Evolutionary conservation across 2,113 vertebrate species (phyloP).

Genomic region (Lepidiolamprologus cunningtoni): DNA sequence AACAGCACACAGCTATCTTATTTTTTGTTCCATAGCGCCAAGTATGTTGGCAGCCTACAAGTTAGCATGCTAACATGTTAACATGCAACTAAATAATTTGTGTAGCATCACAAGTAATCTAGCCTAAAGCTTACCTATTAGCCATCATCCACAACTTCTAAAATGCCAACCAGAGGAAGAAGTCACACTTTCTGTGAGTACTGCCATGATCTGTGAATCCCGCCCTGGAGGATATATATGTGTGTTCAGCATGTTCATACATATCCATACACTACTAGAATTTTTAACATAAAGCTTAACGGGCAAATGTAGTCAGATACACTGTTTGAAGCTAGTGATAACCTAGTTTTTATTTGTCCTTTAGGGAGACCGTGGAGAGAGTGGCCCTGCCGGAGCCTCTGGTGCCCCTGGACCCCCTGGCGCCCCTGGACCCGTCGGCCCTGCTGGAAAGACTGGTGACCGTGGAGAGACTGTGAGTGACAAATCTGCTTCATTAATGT

Average conservation of each 20-base stretch:
- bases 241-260: not conserved
- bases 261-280: not conserved
- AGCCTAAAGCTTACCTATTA: not conserved
- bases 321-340: not conserved
- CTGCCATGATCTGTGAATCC: not conserved
- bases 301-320: not conserved
- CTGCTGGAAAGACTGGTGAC: constrained; percentile 93
- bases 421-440: constrained; percentile 88
- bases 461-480: constrained; percentile 92
- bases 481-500: not conserved
- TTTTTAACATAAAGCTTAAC: not conserved
- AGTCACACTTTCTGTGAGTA: not conserved
- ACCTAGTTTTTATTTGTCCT: not conserved
- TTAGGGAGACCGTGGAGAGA: constrained; percentile 94
- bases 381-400: constrained; percentile 78
- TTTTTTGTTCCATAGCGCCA: not conserved
- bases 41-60: not conserved
- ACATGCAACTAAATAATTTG: not conserved
- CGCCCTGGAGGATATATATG: not conserved
- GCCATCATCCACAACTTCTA: not conserved
- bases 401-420: constrained; percentile 93
- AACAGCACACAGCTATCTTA: not conserved
- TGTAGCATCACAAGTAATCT: not conserved
- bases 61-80: not conserved
- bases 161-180: not conserved